phyloP scores from a whole-genome alignment of 2,888 invertebrate genomes.

The Spodoptera exigua region DNA sequence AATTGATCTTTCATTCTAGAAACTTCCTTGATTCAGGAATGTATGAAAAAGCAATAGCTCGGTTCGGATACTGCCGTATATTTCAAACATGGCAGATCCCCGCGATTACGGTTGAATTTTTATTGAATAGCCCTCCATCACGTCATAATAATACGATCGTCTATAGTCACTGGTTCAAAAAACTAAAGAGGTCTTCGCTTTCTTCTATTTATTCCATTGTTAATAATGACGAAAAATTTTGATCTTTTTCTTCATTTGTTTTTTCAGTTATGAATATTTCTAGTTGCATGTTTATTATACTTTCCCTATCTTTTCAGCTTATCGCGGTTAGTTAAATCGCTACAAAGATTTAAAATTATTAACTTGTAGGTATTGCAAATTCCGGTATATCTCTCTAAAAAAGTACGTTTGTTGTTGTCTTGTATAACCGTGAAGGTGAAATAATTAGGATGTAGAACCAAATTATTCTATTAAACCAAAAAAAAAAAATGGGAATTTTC shows the following conservation, averaged over 20 bases:
- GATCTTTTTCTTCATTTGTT: neutral
- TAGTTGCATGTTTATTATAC: neutral
- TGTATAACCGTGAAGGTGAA: too few relatives aligned
- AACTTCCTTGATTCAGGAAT: slow-evolving; percentile 16
- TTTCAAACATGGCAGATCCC: slow-evolving; percentile 43
- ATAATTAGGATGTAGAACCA: too few relatives aligned
- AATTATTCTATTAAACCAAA: too few relatives aligned
- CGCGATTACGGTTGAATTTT: slow-evolving; percentile 51
- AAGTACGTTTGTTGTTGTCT: too few relatives aligned
- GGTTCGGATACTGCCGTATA: slow-evolving; percentile 35
- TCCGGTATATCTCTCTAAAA: too few relatives aligned
- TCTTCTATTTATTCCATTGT: slow-evolving; percentile 2
- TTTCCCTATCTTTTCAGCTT: too few relatives aligned
- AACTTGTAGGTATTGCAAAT: too few relatives aligned
- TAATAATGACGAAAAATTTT: neutral
- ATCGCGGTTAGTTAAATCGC: too few relatives aligned
- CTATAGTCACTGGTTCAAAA: slow-evolving; percentile 41
- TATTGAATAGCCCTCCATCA: slow-evolving; percentile 56
- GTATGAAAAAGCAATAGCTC: neutral
- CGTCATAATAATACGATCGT: slow-evolving; percentile 39
- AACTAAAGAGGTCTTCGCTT: slow-evolving; percentile 8
- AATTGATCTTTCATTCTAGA: neutral
- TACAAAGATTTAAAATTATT: too few relatives aligned
- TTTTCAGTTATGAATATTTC: neutral
- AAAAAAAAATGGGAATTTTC: too few relatives aligned